A percentile compares a stretch with the other conserved stretches of the same genome.
These are phyloP conservation scores for Ceratina japonica DNA, from an alignment of 1,140 invertebrate genomes.

Conservation along the genomic window DNA sequence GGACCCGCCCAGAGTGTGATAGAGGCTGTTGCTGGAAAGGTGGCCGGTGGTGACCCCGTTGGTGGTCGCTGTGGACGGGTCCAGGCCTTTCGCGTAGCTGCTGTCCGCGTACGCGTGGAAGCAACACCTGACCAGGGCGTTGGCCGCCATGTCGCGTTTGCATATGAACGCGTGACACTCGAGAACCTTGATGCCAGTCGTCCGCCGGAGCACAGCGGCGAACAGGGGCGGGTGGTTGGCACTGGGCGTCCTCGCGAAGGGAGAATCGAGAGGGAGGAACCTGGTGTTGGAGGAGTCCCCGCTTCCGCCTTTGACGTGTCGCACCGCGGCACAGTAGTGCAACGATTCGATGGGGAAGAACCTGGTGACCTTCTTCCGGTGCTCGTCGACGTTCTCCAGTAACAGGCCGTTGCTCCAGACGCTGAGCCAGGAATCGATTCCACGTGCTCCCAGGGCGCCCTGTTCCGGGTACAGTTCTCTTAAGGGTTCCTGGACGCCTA, in stretches of 20 bases:
- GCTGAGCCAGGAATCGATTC: constrained; percentile 98
- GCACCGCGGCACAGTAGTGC: constrained; percentile 98
- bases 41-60: constrained; percentile 68
- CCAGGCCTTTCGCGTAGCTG: constrained; percentile 92
- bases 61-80: constrained; percentile 77
- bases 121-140: constrained; percentile 95
- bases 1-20: constrained; percentile 76
- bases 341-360: constrained; percentile 98
- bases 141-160: constrained; percentile 95
- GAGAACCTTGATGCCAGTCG: constrained; percentile 98
- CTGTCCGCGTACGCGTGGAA: constrained; percentile 97
- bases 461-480: constrained; percentile 97
- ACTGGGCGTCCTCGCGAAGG: constrained; percentile 93
- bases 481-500: constrained; percentile 98
- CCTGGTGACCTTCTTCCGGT: constrained; percentile 94
- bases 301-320: constrained; percentile 86
- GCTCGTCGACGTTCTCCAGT: constrained; percentile 97
- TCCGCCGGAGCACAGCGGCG: constrained; percentile 95
- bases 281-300: constrained; percentile 84
- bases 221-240: constrained; percentile 97
- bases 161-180: constrained; percentile 99
- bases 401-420: constrained; percentile 98
- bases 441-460: constrained; percentile 90
- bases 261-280: constrained; percentile 97
- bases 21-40: constrained; percentile 71